phyloP scores from a whole-genome alignment of 2,888 invertebrate genomes.

The Stomorhina lunata region DNA sequence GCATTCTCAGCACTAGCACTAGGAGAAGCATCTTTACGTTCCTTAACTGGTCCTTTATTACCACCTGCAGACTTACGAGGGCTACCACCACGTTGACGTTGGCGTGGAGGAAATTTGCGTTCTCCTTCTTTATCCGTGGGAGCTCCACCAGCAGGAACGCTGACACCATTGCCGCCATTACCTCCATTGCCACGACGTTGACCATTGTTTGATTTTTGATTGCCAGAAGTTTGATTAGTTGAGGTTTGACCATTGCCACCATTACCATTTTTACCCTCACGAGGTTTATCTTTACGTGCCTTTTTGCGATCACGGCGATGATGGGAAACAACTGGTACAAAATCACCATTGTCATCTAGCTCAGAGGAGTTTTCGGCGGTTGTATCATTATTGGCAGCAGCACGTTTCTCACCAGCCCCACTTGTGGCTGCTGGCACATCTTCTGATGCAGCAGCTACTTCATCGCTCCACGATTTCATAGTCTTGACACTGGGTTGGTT shows the following conservation, averaged over 20 bases:
- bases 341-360: constrained; percentile 78
- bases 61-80: constrained; percentile 70
- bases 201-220: constrained; percentile 60
- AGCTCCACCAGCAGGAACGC: neutral
- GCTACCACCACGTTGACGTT: constrained; percentile 73
- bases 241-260: constrained; percentile 65
- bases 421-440: constrained; percentile 28
- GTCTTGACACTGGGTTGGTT: constrained; percentile 75
- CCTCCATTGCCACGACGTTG: constrained; percentile 57
- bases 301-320: constrained; percentile 79
- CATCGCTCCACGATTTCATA: constrained; percentile 78
- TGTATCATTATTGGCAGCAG: constrained; percentile 75
- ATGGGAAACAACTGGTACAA: constrained; percentile 79
- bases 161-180: constrained; percentile 28
- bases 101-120: constrained; percentile 69
- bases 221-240: constrained; percentile 42
- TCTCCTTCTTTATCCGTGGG: constrained; percentile 62
- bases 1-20: constrained; percentile 74
- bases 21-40: constrained; percentile 75
- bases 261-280: constrained; percentile 68
- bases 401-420: constrained; percentile 78
- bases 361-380: constrained; percentile 78
- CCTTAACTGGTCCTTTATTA: constrained; percentile 70
- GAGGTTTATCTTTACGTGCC: constrained; percentile 77
- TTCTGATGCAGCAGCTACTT: constrained; percentile 73